Conservation (phyloP, 2,888 invertebrate genomes). For the Ptilodon capucinus region DNA sequence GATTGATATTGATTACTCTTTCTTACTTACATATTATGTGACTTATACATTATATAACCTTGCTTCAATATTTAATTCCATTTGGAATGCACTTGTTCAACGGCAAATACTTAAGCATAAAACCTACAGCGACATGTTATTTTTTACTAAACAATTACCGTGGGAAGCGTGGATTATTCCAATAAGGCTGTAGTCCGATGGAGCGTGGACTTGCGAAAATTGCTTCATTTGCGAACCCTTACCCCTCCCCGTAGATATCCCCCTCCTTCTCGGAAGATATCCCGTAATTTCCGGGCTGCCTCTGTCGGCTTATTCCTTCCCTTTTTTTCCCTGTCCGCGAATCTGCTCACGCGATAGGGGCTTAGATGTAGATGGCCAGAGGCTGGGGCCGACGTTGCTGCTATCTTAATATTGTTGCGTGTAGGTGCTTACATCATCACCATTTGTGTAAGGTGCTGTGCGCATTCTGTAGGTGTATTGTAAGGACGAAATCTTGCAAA, state of each 20-base stretch:
- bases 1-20: too few species aligned
- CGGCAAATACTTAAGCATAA: neutral
- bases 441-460: too few species aligned
- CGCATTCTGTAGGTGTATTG: too few species aligned
- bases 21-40: too few species aligned
- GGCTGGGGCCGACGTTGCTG: constrained; percentile 28
- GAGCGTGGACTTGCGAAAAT: constrained; percentile 31
- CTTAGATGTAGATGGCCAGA: constrained; percentile 27
- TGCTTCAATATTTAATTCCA: too few species aligned
- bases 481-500: too few species aligned
- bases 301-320: constrained; percentile 32
- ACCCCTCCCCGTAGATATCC: constrained; percentile 2
- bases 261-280: constrained; percentile 12
- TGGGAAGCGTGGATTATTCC: constrained; percentile 25
- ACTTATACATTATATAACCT: too few species aligned
- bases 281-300: constrained; percentile 36
- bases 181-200: constrained; percentile 29
- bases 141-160: constrained; percentile 29
- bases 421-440: neutral
- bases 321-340: constrained; percentile 28
- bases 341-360: constrained; percentile 33
- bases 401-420: constrained; percentile 31
- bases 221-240: constrained; percentile 34
- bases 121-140: constrained; percentile 2
- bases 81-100: too few species aligned